Conservation (phyloP, 2,113 vertebrate genomes). For the Microtus richardsoni region DNA sequence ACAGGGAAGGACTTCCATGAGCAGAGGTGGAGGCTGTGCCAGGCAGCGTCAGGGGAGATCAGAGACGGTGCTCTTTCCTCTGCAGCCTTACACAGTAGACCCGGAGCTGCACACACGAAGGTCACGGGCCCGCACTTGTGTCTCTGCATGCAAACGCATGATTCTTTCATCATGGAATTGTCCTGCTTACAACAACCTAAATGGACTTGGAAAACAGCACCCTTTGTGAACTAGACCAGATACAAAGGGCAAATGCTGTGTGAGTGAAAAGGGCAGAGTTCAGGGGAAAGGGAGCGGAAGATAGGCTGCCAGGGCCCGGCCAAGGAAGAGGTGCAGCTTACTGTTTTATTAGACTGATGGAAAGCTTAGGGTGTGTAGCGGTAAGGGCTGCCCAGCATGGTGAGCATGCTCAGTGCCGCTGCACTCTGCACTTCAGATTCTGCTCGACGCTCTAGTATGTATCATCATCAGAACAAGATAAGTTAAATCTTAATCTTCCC, state of each 20-base stretch:
- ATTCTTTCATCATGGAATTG: neutral
- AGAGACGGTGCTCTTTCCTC: conserved; percentile 15
- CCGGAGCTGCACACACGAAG: neutral
- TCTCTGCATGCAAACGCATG: conserved; percentile 41
- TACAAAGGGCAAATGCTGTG: neutral
- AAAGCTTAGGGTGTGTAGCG: neutral
- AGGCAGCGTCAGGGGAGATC: neutral
- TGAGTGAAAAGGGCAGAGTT: neutral
- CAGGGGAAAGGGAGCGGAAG: neutral
- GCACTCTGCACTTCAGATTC: neutral
- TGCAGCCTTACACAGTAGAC: neutral
- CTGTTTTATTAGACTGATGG: neutral
- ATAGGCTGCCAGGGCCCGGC: neutral
- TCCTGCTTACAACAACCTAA: neutral
- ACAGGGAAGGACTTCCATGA: neutral
- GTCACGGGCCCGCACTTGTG: neutral
- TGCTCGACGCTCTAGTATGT: neutral
- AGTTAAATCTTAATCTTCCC: neutral
- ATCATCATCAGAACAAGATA: neutral
- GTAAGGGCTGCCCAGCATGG: neutral
- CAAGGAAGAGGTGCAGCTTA: neutral
- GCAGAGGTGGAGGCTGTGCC: neutral
- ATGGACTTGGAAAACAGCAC: neutral
- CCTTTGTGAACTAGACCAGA: conserved; percentile 22
- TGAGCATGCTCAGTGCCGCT: neutral